Evolutionary conservation across 2,888 invertebrate genomes (phyloP).

Genomic region (Ferdinandea cuprea): DNA sequence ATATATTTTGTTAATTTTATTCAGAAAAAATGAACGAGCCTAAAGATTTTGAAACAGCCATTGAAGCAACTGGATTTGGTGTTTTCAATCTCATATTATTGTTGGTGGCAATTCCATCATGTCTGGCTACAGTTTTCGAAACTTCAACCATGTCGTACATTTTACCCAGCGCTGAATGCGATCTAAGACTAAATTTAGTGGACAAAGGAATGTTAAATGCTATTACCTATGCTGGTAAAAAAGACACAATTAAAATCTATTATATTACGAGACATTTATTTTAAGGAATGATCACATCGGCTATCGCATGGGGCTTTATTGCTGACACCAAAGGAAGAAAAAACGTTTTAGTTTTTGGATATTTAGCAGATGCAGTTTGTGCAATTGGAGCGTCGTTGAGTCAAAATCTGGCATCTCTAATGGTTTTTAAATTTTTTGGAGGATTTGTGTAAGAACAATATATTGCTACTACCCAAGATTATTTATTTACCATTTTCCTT

Average conservation of each 20-base stretch:
- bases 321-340: constrained; percentile 89
- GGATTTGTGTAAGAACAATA: constrained; percentile 88
- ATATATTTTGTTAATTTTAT: constrained; percentile 9
- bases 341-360: constrained; percentile 87
- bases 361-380: constrained; percentile 86
- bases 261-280: too few species aligned
- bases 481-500: background rate
- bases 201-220: constrained; percentile 89
- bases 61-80: constrained; percentile 88
- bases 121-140: constrained; percentile 88
- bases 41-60: constrained; percentile 89
- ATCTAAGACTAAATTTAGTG: constrained; percentile 86
- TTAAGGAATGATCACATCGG: constrained; percentile 90
- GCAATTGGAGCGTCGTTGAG: constrained; percentile 87
- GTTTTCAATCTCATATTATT: constrained; percentile 87
- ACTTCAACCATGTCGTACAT: constrained; percentile 89
- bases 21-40: constrained; percentile 75
- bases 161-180: constrained; percentile 90
- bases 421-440: constrained; percentile 88
- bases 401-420: constrained; percentile 87
- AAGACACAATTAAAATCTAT: constrained; percentile 4
- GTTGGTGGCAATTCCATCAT: constrained; percentile 86
- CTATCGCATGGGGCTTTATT: constrained; percentile 90
- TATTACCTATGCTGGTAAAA: constrained; percentile 88
- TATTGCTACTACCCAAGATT: too few species aligned